Base-by-base conservation (phyloP, 2,888 invertebrate genomes). In the Drosophila ochracea region DNA sequence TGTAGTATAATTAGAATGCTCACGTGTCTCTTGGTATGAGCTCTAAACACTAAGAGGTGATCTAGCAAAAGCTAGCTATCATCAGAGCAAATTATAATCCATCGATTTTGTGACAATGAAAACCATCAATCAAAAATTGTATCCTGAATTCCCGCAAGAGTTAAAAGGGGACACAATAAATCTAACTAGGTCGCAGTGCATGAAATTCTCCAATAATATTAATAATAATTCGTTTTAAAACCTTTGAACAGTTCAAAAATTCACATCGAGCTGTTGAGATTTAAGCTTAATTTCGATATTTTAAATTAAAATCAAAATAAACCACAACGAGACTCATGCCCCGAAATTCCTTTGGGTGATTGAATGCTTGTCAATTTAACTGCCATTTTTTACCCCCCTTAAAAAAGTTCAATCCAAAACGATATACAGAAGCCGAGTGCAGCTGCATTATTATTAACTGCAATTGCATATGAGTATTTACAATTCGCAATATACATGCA, bases 401-500 rank as follows among this genome's bases (percentile, higher is more conserved):
- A 37, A 35, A 19, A 54, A 28, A 53, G 13, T 28, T 16, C 13
- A 39, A n/a, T 21, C 30, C 54, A 28, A 37, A 67, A 16, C 33
- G 6, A 62, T 35, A 41, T 28, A 19, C 19, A 59, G 33, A 63
- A 55, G 11, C 21, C 21, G 47, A 55, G 30, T 55, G 57, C 68
- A 54, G 62, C 64, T 68, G 69, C 69, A 82, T 70, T 74, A 78
- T 82, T 78, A 78, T 82, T 73, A 74, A 82, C 79, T 82, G 79
- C 74, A 78, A 59, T 67, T 53, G 69, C 33, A 60, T 39, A 33
- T 49, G 57, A 39, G 53, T 71, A 67, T 73, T 65, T 67, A 59
- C 61, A 73, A 78, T 80, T 68, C 35, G 50, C 78, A 78, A 80
- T 82, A 78, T 65, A 47, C 63, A 83, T 81, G 69, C 73, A 73